phyloP scores from a whole-genome alignment of 2,888 invertebrate species.

The Hanleya hanleyi region DNA sequence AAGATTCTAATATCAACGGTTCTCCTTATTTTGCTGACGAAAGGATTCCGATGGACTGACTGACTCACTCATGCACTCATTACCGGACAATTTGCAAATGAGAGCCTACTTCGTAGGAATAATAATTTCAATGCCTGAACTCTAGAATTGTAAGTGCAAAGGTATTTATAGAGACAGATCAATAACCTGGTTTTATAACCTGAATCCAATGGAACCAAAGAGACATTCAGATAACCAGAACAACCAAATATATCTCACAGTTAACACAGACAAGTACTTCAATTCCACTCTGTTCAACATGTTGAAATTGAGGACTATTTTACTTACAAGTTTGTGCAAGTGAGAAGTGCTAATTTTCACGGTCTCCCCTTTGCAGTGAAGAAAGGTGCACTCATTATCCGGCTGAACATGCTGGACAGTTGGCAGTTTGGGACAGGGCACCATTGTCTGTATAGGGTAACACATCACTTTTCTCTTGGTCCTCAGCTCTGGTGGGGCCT shows the following conservation, averaged over 20 bases:
- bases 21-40: too few species aligned
- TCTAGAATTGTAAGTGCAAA: too few species aligned
- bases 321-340: conserved; percentile 89
- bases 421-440: conserved; percentile 89
- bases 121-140: too few species aligned
- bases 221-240: neutral
- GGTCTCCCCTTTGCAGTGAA: conserved; percentile 91
- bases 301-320: neutral
- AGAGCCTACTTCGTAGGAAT: too few species aligned
- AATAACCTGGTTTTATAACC: too few species aligned
- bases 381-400: conserved; percentile 75
- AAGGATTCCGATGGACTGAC: too few species aligned
- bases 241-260: neutral
- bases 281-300: neutral
- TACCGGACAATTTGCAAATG: too few species aligned
- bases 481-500: conserved; percentile 50
- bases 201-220: neutral
- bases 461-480: conserved; percentile 89
- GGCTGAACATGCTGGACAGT: conserved; percentile 85
- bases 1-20: too few species aligned
- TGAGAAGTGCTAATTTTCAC: conserved; percentile 88
- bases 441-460: conserved; percentile 93
- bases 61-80: too few species aligned
- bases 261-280: neutral
- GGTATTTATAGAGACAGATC: too few species aligned